Evolutionary conservation across 2,797 vertebrate genomes (phyloP), one percentile per base, ranked within the genome.

Genomic region (Erethizon dorsatum): DNA sequence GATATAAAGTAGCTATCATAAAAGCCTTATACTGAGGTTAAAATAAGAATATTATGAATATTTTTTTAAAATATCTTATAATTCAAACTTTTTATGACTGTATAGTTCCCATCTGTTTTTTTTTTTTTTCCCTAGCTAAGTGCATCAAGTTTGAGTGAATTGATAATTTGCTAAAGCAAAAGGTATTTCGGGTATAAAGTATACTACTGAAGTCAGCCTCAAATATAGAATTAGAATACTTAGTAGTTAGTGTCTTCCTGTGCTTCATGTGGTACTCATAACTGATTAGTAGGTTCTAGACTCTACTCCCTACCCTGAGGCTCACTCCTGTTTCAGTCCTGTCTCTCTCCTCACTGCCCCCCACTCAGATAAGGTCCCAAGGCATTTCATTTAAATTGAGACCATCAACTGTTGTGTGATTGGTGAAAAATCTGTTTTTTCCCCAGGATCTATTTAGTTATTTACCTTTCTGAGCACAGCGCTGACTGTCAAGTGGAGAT

Each of bases 31-130:
- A 31, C 31, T 71, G 18, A 87, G n/a, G 24, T 95, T 97, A 56
- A 83, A 86, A 69, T 97, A 63, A 69, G 59, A 87, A 57, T 94
- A 54, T 87, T 90, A 94, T 82, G n/a, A 77, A 9, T 88, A 73
- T 78, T 90, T 91, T 22, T 41, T 41, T 41, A 96, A 89, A 77
- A 63, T 92, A 18, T 89, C 33, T 92, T 92, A n/a, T 0, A 18
- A 11, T 26, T 96, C 28, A 88, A 3, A 77, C 41, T 92, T 94
- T 77, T 45, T 50, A n/a, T 11, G 54, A 8, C 6, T 41, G 31
- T 33, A 37, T 15, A 11, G 6, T 84, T 94, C 52, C 47, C 24
- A 2, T 73, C 33, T 88, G 56, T 85, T 67, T 28, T 77, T 18
- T 56, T 28, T 20, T 37, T 37, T 31, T 50, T 0, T 0, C 3